phyloP scores from a whole-genome alignment of 2,113 vertebrate genomes.

The Chelonoidis abingdonii region DNA sequence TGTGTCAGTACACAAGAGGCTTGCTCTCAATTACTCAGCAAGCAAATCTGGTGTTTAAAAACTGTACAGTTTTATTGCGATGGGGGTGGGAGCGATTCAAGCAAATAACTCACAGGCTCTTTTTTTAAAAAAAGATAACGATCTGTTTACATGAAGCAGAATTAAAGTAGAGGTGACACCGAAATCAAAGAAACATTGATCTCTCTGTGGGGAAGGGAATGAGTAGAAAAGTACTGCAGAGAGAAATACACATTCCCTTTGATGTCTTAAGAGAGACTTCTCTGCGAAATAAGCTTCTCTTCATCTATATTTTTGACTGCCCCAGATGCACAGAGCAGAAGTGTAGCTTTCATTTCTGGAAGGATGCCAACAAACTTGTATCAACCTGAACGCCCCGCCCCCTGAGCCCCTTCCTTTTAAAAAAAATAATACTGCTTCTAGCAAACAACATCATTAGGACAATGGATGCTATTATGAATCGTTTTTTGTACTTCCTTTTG shows the following conservation, averaged over 20 bases:
- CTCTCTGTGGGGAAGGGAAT: conserved; percentile 1
- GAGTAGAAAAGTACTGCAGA: background rate
- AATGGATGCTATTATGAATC: background rate
- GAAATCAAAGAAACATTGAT: conserved; percentile 69
- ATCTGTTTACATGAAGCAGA: conserved; percentile 75
- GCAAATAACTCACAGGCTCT: conserved; percentile 27
- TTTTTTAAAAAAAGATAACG: conserved; percentile 47
- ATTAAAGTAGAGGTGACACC: conserved; percentile 68
- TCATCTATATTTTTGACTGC: conserved; percentile 20
- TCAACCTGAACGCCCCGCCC: conserved; percentile 1
- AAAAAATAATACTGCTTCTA: background rate
- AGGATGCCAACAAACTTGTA: conserved; percentile 57
- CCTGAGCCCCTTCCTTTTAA: background rate
- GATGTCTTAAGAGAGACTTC: conserved; percentile 45
- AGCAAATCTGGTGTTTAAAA: conserved; percentile 39
- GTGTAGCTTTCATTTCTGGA: conserved; percentile 64
- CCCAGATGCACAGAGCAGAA: background rate
- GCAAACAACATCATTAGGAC: fast-evolving
- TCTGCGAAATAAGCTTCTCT: conserved; percentile 13
- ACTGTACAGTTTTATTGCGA: conserved; percentile 47
- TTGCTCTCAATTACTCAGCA: conserved; percentile 69
- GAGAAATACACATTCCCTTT: conserved; percentile 37
- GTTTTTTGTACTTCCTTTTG: background rate
- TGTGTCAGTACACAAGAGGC: conserved; percentile 53
- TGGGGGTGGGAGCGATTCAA: background rate